Conservation (phyloP, 2,113 vertebrate species). For the Labeo rohita region DNA sequence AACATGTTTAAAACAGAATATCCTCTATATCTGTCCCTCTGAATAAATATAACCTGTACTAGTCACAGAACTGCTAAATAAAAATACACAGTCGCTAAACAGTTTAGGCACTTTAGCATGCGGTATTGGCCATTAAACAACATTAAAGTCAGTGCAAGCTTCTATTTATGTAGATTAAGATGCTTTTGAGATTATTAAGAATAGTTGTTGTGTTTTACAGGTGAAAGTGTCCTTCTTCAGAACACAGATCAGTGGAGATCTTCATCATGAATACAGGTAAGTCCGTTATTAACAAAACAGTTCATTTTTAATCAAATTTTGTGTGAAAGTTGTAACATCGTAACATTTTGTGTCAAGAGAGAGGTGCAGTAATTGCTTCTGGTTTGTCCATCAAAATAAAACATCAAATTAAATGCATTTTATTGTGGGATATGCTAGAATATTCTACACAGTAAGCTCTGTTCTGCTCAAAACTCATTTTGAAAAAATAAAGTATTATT, state of each 20-base stretch:
- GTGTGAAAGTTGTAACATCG: background rate
- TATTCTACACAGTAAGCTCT: no score
- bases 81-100: background rate
- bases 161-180: background rate
- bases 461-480: background rate
- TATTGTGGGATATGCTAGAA: background rate
- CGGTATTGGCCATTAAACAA: background rate
- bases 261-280: slow-evolving; percentile 83
- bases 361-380: background rate
- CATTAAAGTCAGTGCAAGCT: background rate
- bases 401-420: background rate
- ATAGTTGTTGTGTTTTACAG: slow-evolving; percentile 66
- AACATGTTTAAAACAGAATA: slow-evolving; percentile 23
- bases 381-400: background rate
- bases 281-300: background rate
- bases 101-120: background rate
- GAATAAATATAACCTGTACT: slow-evolving; percentile 7
- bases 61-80: background rate
- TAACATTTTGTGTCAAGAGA: background rate
- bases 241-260: slow-evolving; percentile 66
- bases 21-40: slow-evolving; percentile 1
- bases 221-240: slow-evolving; percentile 64
- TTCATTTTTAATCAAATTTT: background rate
- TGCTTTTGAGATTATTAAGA: background rate
- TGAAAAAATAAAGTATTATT: background rate